These are phyloP conservation scores for Eospalax fontanierii DNA, from an alignment of 2,797 vertebrate genomes.

Conservation along the genomic window DNA sequence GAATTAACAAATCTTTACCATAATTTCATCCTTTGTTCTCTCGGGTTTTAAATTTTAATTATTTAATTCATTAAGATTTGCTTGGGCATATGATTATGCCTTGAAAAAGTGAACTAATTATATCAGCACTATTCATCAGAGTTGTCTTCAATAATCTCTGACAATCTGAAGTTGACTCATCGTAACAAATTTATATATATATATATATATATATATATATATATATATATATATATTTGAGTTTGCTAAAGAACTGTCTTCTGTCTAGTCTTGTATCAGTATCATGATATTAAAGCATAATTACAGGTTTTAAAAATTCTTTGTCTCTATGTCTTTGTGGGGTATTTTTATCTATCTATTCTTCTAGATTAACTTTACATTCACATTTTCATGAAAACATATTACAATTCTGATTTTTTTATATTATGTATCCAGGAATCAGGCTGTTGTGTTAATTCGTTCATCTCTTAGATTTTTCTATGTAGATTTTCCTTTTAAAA, in stretches of 20 bases:
- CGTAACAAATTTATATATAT: not conserved
- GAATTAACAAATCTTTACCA: not conserved
- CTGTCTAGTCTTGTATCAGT: not conserved
- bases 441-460: not conserved
- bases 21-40: constrained; percentile 34
- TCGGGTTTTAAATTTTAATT: constrained; percentile 24
- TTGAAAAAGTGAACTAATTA: not conserved
- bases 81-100: not conserved
- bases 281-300: not conserved
- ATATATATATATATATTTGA: not conserved
- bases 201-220: not conserved
- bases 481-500: not conserved
- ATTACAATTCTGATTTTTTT: not conserved
- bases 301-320: not conserved
- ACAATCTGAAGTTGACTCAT: not conserved
- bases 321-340: constrained; percentile 15
- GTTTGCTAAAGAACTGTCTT: not conserved
- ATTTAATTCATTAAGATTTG: constrained; percentile 50
- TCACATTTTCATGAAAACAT: constrained; percentile 27
- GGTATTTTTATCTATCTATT: constrained; percentile 2
- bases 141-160: constrained; percentile 42
- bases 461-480: constrained; percentile 3
- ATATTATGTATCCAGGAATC: not conserved
- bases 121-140: not conserved
- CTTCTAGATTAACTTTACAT: not conserved